Base-by-base conservation (phyloP, 35 echinoderm and acorn worm genomes). In the Stichopus chloronotus region DNA sequence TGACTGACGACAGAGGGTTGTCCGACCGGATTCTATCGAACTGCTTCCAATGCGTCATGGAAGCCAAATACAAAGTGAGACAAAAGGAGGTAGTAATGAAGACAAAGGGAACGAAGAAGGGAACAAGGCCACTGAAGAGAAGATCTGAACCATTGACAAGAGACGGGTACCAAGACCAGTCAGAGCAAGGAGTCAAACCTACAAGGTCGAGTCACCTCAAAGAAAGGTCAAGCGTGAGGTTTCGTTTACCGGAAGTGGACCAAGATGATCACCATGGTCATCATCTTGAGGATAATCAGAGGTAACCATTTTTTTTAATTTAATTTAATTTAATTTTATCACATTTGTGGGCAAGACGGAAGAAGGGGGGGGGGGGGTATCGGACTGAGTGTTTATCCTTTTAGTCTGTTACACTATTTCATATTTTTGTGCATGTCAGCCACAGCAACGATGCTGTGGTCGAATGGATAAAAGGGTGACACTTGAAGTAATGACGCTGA, bases 51-150 rank as follows among this genome's bases (percentile, higher is more conserved):
- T 24, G 19, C 21, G 86, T 69, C 86, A 60, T 88, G 57, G 57
- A 69, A 63, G 86, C 86, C 19, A 88, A 88, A 21, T 88, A 88
- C 61, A 57, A 88, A 55, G 86, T 88, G n/a, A 88, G 86, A 88
- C 58, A 10, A 52, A 88, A 52, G 25, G 58, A 63, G 6, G 86
- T 21, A 21, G 58, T 11, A 57, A 14, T 4, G 11, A 21, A 5
- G 5, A 20, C n/a, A 6, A 52, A 57, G 61, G 57, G 56, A 19
- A 58, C 86, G 8, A 88, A 58, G 12, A 24, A 23, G 24, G 52
- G 20, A 58, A 58, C 56, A 17, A 16, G 43, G 9, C 80, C 11
- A 8, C 55, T 55, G 7, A 83, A 83, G 55, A 55, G 80, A 55
- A 83, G 80, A 83, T 83, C 80, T 56, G 80, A 83, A 83, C 52